phyloP scores from a whole-genome alignment of 2,113 vertebrate genomes.

The Chaetodon auriga region DNA sequence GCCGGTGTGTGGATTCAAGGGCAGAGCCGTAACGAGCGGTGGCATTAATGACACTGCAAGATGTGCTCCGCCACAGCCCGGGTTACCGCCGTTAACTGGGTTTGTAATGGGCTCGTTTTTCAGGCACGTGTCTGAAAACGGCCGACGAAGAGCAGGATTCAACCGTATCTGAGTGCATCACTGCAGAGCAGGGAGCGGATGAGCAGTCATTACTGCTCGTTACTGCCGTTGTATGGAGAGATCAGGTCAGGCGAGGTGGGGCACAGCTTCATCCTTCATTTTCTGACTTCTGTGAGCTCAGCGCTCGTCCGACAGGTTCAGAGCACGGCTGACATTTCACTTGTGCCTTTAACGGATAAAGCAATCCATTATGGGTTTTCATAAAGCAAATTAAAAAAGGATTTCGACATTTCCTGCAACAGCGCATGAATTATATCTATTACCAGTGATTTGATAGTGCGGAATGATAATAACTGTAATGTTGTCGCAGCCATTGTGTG shows the following conservation, averaged over 20 bases:
- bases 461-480: slow-evolving; percentile 66
- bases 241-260: slow-evolving; percentile 27
- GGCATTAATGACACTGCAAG: slow-evolving; percentile 73
- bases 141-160: slow-evolving; percentile 44
- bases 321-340: background rate
- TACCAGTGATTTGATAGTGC: slow-evolving; percentile 28
- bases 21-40: slow-evolving; percentile 59
- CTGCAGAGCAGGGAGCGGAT: slow-evolving; percentile 36
- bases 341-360: background rate
- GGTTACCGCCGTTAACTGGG: slow-evolving; percentile 51
- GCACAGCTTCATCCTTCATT: background rate
- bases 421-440: slow-evolving; percentile 48
- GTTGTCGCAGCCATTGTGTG: slow-evolving; percentile 37
- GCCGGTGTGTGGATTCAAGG: slow-evolving; percentile 55
- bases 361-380: background rate
- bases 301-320: background rate
- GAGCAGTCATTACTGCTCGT: slow-evolving; percentile 26
- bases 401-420: slow-evolving; percentile 22
- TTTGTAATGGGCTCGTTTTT: slow-evolving; percentile 43
- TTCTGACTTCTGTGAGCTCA: background rate
- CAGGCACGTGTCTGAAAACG: slow-evolving; percentile 44
- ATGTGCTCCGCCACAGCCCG: slow-evolving; percentile 45
- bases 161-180: slow-evolving; percentile 45
- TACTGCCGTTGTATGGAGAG: background rate
- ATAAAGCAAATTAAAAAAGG: background rate